A percentile compares a stretch with the other conserved stretches of the same genome.
These are phyloP conservation scores for Coelinius sp. DNA, from an alignment of 2,888 invertebrate genomes.

Conservation along the genomic window DNA sequence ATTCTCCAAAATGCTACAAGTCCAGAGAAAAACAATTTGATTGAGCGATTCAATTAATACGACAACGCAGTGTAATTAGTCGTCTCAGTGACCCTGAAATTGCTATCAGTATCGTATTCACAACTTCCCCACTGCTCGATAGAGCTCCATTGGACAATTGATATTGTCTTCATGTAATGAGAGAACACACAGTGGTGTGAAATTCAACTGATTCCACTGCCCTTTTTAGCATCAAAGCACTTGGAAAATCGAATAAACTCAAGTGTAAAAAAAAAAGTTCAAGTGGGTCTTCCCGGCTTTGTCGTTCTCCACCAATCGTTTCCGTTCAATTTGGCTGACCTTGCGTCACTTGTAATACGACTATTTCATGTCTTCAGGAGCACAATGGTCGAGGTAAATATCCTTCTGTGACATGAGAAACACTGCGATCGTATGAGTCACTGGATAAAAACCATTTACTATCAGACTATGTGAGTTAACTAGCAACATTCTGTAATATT, in stretches of 20 bases:
- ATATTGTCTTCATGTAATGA: background rate
- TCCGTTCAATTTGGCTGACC: constrained; percentile 5
- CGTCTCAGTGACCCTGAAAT: background rate
- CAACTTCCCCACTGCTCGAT: constrained; percentile 15
- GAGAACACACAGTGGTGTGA: background rate
- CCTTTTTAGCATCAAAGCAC: background rate
- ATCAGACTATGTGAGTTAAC: constrained; percentile 1
- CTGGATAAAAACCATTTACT: constrained; percentile 1
- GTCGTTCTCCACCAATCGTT: background rate
- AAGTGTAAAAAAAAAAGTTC: constrained; percentile 43
- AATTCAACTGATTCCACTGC: background rate
- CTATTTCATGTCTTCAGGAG: background rate
- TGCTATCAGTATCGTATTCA: background rate
- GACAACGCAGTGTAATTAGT: background rate
- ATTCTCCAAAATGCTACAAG: background rate
- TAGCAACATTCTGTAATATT: constrained; percentile 1
- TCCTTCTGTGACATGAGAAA: constrained; percentile 4
- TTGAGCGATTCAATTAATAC: background rate
- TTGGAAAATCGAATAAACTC: constrained; percentile 27
- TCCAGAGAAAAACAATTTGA: background rate
- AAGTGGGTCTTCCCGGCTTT: constrained; percentile 3
- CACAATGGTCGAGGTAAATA: background rate
- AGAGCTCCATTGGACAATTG: constrained; percentile 9
- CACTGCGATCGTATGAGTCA: background rate
- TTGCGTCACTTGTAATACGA: constrained; percentile 22